Evolutionary conservation across 2,797 vertebrate genomes (phyloP), one percentile per base, ranked within the genome.

Genomic region (Chaenodraco wilsoni): DNA sequence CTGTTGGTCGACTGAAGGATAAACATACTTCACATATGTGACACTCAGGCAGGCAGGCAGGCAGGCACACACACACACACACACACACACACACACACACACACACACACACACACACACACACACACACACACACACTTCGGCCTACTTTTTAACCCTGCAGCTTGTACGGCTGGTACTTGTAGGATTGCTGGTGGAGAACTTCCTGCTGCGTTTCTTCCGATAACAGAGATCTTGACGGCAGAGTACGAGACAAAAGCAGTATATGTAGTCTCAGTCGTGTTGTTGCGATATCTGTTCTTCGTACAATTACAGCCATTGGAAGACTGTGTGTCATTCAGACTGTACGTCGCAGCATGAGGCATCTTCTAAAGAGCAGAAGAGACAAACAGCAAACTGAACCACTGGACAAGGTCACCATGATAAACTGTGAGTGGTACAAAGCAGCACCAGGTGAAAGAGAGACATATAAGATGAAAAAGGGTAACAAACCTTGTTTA

Each of bases 191-290:
- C 76, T 17, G 48, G 11, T n/a, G 86, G 83, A 61, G 91, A 94
- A 46, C 0, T 0, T 0, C 93, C 85, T 11, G 68, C 90, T 44
- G 44, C 1, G 23, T 94, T 94, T 33, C 0, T 72, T 59, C 90
- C 90, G 0, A 4, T 54, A 9, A 94, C 40, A 3, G 68, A 76
- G 72, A 93, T 74, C 65, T 86, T 90, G 69, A 83, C 81, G 0
- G 89, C 72, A 43, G 91, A 88, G 70, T 90, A 73, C 0, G 86
- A 81, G 37, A 92, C 79, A n/a, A 78, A 41, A 3, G 19, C 49
- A 0, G n/a, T 83, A 74, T 78, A 63, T 9, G 3, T 7, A 9
- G 33, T 37, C 33, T 37, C 33, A 37, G 46, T n/a, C 0, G 3
- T 19, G 3, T 1, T 21, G 15, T 4, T 50, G 3, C 2, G 1